Conservation (phyloP, 2,888 invertebrate genomes). For the Tupiocoris notatus region DNA sequence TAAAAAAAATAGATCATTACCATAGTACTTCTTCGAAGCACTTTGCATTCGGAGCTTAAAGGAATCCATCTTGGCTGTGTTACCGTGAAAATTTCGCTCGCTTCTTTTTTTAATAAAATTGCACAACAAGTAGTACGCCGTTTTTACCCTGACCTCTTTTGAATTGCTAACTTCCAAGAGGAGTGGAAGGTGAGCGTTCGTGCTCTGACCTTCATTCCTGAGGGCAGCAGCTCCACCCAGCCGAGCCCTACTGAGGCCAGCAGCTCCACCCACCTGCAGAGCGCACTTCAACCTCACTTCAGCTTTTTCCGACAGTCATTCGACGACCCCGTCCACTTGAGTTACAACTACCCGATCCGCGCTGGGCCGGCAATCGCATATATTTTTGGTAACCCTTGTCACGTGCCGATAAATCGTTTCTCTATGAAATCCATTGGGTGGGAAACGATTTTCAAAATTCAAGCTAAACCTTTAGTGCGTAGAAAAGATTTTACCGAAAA, state of each 20-base stretch:
- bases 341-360: not conserved
- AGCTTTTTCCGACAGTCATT: not conserved
- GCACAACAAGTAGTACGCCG: too few species aligned
- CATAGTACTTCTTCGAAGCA: too few species aligned
- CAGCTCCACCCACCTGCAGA: not conserved
- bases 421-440: not conserved
- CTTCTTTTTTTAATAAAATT: too few species aligned
- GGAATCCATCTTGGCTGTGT: too few species aligned
- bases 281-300: not conserved
- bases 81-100: too few species aligned
- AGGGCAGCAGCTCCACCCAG: not conserved
- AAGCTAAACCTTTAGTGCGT: too few species aligned
- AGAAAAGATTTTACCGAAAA: too few species aligned
- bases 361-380: not conserved
- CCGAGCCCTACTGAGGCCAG: not conserved
- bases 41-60: too few species aligned
- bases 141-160: too few species aligned
- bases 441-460: not conserved
- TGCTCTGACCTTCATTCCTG: not conserved
- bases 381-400: not conserved
- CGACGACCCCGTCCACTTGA: not conserved
- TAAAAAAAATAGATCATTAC: too few species aligned
- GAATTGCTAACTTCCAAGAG: not conserved
- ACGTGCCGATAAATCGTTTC: not conserved
- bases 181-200: not conserved